Conservation (phyloP, 2,888 invertebrate genomes). For the Calliphora vomitoria region DNA sequence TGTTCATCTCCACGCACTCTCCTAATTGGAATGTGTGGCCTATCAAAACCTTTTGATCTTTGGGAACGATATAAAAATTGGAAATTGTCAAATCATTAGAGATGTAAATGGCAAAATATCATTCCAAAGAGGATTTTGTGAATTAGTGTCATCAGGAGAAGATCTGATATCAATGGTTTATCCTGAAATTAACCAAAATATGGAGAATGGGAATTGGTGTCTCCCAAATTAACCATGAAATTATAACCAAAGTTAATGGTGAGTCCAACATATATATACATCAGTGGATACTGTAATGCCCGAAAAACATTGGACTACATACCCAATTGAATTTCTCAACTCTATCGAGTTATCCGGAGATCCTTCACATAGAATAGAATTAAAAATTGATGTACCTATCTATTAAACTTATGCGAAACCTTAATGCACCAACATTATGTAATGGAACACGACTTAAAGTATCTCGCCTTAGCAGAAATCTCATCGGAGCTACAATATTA, state of each 20-base stretch:
- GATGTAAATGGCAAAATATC: background rate
- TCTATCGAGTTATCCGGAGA: conserved; percentile 46
- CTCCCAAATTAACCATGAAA: too few relatives aligned
- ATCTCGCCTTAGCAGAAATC: too few relatives aligned
- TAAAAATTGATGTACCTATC: conserved; percentile 33
- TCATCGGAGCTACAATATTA: too few relatives aligned
- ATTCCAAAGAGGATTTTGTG: background rate
- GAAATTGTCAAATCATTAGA: background rate
- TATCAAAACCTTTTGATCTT: too few relatives aligned
- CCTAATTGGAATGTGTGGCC: too few relatives aligned
- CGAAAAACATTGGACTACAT: conserved; percentile 17
- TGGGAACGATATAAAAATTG: too few relatives aligned
- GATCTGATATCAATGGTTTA: conserved; percentile 21
- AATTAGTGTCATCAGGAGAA: background rate
- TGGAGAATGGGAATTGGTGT: conserved; percentile 12
- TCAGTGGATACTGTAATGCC: conserved; percentile 35
- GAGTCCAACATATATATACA: background rate
- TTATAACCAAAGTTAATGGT: background rate
- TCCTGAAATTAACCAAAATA: conserved; percentile 36
- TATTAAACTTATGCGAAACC: conserved; percentile 57
- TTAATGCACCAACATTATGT: conserved; percentile 16
- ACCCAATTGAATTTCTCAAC: conserved; percentile 57
- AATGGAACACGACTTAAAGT: too few relatives aligned
- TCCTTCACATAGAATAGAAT: conserved; percentile 41
- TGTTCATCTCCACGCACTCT: too few relatives aligned